These are phyloP conservation scores for Dolichoris vasculosae DNA, from an alignment of 1,140 invertebrate species.

Conservation along the genomic window DNA sequence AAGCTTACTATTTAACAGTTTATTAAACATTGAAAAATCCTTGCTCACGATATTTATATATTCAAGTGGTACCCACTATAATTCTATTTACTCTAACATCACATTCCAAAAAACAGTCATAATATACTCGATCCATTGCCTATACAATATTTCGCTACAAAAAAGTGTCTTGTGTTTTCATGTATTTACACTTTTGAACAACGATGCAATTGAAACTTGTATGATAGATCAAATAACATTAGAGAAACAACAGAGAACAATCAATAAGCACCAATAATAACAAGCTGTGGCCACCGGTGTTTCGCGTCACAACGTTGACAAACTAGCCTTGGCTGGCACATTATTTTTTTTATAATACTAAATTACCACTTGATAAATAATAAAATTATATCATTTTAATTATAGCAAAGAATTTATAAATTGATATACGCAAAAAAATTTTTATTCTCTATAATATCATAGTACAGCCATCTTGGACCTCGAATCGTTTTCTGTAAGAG, in stretches of 20 bases:
- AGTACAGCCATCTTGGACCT: conserved; percentile 24
- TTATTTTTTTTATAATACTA: neutral
- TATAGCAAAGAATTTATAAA: neutral
- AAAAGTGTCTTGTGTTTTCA: no score
- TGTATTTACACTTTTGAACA: no score
- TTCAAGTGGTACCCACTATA: no score
- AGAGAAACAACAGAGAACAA: neutral
- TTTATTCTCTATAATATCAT: neutral
- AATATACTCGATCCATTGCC: neutral
- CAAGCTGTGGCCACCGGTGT: conserved; percentile 35
- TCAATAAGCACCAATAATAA: conserved; percentile 41
- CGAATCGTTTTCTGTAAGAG: neutral
- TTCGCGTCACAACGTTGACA: neutral
- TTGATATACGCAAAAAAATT: neutral
- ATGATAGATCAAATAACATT: neutral
- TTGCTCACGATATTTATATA: no score
- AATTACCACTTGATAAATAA: neutral
- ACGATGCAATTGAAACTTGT: neutral
- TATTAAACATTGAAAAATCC: no score
- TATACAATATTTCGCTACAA: no score
- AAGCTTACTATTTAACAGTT: no score
- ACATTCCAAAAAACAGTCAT: neutral
- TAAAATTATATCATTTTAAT: neutral
- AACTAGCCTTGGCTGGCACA: neutral
- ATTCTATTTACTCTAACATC: no score